These are phyloP conservation scores for Reticulitermes lucifugus DNA, from an alignment of 2,888 invertebrate species.

Conservation along the genomic window DNA sequence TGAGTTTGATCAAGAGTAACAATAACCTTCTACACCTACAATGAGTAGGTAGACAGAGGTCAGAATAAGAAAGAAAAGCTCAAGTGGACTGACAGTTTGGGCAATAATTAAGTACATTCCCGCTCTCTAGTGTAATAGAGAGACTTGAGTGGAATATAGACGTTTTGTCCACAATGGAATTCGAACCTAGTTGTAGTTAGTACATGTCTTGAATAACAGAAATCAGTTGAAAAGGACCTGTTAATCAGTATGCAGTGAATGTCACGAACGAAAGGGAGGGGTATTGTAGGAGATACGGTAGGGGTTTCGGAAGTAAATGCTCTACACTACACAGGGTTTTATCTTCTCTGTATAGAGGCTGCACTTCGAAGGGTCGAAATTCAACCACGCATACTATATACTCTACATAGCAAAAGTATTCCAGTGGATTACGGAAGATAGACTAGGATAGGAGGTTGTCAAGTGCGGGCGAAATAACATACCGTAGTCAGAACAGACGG, in stretches of 20 bases:
- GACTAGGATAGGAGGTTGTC: neutral
- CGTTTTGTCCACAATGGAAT: conserved; percentile 1
- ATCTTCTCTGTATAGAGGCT: neutral
- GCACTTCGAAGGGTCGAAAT: conserved; percentile 12
- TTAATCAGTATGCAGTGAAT: neutral
- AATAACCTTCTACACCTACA: too few species aligned
- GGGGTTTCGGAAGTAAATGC: conserved; percentile 10
- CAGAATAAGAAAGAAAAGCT: neutral
- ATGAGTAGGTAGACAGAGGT: too few species aligned
- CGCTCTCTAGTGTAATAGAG: neutral
- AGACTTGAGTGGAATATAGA: neutral
- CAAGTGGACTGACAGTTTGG: neutral
- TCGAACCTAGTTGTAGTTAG: neutral
- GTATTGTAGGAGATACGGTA: neutral
- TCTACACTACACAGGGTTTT: neutral
- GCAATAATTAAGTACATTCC: neutral
- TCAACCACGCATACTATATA: conserved; percentile 5
- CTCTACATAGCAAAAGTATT: neutral
- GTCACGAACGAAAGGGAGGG: neutral
- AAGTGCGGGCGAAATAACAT: neutral
- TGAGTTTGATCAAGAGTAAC: too few species aligned
- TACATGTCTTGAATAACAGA: conserved; percentile 7
- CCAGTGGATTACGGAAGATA: neutral
- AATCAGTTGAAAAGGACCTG: neutral
- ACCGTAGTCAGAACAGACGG: neutral